Evolutionary conservation across 2,113 vertebrate genomes (phyloP), one percentile per base, ranked within the genome.

Genomic region (Chaetodon auriga): DNA sequence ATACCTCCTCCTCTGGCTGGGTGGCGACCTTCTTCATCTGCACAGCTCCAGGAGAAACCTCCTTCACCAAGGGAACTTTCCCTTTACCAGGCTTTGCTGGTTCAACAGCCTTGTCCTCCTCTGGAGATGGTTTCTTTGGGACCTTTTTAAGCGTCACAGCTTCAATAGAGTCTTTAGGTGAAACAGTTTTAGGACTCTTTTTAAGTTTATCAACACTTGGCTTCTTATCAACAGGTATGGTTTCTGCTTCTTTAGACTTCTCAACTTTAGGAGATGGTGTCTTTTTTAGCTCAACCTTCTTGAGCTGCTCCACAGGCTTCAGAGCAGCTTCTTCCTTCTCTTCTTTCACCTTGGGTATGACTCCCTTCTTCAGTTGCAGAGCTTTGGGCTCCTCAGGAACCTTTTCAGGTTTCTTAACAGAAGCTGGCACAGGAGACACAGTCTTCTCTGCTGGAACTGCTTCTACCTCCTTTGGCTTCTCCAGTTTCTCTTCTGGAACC

Each of bases 11-110:
- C 89, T 95, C 94, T 11, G 77, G 84, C 64, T 95, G 95, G 8
- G 95, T 96, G 63, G 91, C 89, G 0, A 96, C 65, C 87, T 96
- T 95, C 75, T 69, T 94, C 72, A 96, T 75, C 74, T 95, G 86
- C 15, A 96, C 92, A 1, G 92, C 92, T 83, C 91, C 91, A 61
- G 96, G 95, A 68, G 95, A 95, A 49, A 95, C 66, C 79, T 95
- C 95, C 80, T 95, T 95, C 8, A 58, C 82, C 46, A 93, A 14
- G 1, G 94, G 95, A 35, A 94, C 15, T 46, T 88, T 87, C 7
- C 49, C 82, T 74, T 87, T 86, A 1, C 13, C 82, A 15, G 86
- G 77, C 57, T 82, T 87, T 25, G 35, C 30, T 18, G 75, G 75
- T 78, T 85, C 84, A 63, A 48, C n/a, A 38, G 63, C 18, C 78